These are phyloP conservation scores for Catharus minimus DNA, from an alignment of 2,113 vertebrate species.

Conservation along the genomic window DNA sequence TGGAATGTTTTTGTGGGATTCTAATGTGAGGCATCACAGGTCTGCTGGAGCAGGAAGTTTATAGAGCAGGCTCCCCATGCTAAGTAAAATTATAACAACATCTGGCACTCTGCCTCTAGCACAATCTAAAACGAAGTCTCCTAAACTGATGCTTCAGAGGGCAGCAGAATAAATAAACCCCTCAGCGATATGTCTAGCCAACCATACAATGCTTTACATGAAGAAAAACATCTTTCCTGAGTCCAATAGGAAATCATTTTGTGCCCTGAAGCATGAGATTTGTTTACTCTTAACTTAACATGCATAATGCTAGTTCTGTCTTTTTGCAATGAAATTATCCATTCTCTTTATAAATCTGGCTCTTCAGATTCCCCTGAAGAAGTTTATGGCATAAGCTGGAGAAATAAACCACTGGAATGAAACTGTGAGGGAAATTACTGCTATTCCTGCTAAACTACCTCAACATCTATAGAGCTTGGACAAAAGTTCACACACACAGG, in stretches of 20 bases:
- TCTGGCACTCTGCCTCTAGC: constrained; percentile 39
- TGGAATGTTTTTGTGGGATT: neutral
- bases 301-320: constrained; percentile 51
- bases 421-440: constrained; percentile 27
- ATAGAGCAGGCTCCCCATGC: neutral
- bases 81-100: neutral
- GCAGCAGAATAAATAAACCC: constrained; percentile 45
- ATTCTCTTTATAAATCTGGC: constrained; percentile 8
- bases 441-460: neutral
- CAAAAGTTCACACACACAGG: neutral
- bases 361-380: constrained; percentile 17
- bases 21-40: neutral
- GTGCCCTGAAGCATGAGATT: constrained; percentile 54
- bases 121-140: neutral
- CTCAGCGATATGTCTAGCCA: constrained; percentile 27
- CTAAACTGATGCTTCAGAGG: constrained; percentile 53
- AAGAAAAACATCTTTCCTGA: constrained; percentile 53
- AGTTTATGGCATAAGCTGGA: neutral
- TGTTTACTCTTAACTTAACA: constrained; percentile 58
- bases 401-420: constrained; percentile 33
- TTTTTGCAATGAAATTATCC: constrained; percentile 43
- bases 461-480: neutral
- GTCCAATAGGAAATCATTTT: constrained; percentile 60
- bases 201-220: constrained; percentile 33
- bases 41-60: neutral